phyloP scores from a whole-genome alignment of 2,888 invertebrate species.

The Polyommatus icarus region DNA sequence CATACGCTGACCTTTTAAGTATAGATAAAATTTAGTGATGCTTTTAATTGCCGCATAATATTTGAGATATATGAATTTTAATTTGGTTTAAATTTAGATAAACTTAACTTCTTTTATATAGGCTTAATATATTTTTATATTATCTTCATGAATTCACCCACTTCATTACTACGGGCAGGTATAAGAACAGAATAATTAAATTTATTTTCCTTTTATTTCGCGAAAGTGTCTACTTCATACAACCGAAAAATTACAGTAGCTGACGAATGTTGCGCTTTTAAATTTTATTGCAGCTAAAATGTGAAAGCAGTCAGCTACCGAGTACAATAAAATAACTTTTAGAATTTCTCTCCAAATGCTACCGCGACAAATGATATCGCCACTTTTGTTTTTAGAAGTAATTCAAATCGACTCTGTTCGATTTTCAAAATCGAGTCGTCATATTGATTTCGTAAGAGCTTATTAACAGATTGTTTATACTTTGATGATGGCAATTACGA shows the following conservation, averaged over 20 bases:
- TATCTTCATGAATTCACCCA: background rate
- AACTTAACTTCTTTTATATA: background rate
- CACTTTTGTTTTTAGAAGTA: background rate
- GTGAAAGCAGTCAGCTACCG: background rate
- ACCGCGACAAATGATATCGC: background rate
- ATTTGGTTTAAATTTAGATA: background rate
- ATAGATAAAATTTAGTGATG: background rate
- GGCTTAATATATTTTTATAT: background rate
- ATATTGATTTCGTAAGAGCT: background rate
- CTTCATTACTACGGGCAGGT: background rate
- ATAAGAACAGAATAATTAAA: background rate
- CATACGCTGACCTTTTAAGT: background rate
- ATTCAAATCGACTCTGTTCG: background rate
- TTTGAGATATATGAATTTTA: background rate
- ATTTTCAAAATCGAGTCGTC: background rate
- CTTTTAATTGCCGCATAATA: background rate
- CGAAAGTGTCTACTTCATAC: background rate
- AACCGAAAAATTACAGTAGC: background rate
- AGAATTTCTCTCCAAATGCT: background rate
- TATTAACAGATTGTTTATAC: constrained; percentile 5
- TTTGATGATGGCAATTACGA: constrained; percentile 17
- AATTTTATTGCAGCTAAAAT: background rate
- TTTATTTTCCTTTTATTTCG: background rate
- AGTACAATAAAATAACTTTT: background rate
- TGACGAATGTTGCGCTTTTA: background rate